phyloP scores from a whole-genome alignment of 2,797 vertebrate genomes.

The Threskiornis aethiopicus region DNA sequence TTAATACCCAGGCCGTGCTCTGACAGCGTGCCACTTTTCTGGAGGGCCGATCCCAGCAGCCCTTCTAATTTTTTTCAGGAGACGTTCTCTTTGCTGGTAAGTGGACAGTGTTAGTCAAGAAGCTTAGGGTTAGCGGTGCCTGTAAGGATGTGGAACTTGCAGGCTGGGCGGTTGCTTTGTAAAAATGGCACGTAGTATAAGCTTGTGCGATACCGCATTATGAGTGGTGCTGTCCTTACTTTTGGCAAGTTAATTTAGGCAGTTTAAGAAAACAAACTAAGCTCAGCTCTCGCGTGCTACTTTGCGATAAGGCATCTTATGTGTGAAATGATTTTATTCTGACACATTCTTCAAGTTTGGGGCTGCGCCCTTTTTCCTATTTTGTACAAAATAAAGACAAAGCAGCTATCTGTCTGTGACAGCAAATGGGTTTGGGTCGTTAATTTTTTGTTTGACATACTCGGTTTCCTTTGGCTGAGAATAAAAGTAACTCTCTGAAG shows the following conservation, averaged over 20 bases:
- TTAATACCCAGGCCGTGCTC: not conserved
- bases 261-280: slow-evolving; percentile 5
- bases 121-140: not conserved
- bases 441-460: not conserved
- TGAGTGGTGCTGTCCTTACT: not conserved
- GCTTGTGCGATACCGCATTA: fast-evolving
- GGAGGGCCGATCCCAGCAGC: not conserved
- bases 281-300: not conserved
- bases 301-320: not conserved
- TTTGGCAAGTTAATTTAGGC: not conserved
- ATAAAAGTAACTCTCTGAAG: not conserved
- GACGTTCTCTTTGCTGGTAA: not conserved
- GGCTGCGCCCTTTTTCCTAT: not conserved
- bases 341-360: not conserved
- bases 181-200: not conserved
- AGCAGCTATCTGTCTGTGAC: not conserved
- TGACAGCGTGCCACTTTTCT: not conserved
- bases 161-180: not conserved
- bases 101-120: fast-evolving
- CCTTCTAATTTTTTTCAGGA: not conserved
- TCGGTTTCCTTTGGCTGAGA: not conserved
- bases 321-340: not conserved
- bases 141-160: not conserved
- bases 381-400: not conserved
- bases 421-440: not conserved